Evolutionary conservation across 2,113 vertebrate species (phyloP), one percentile per base, ranked within the genome.

Genomic region (Antechinus flavipes): DNA sequence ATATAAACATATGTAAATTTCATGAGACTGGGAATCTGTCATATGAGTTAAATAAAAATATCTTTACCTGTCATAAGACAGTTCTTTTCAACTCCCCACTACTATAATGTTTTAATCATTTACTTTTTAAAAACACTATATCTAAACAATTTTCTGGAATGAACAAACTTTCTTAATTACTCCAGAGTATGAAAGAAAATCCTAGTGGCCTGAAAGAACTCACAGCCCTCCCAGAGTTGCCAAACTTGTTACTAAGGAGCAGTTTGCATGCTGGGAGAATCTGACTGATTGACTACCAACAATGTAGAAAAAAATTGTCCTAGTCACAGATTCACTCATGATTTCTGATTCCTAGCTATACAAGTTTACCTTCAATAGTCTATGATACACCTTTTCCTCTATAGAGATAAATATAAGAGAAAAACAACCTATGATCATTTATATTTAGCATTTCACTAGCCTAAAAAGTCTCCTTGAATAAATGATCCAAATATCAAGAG

Each of bases 1-100:
- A 84, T 8, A 3, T 42, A 92, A 93, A 27, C 10, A 7, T 23
- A 84, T 8, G 5, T 42, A 92, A 92, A 30, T 56, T 42, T 55
- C 10, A 26, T 27, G 49, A 89, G 92, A 53, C 54, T 92, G 89
- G 54, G 54, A 91, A 76, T 95, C 35, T 89, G 89, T 58, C 46
- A 0, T 16, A 4, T 26, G 12, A 5, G 30, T 96, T 95, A 84
- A n/a, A 35, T 49, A 90, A 90, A 89, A 89, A 58, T 68, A 93
- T 47, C 92, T 91, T 30, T 93, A 93, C 68, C 58, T 91, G 54
- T 94, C 90, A 61, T 54, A 55, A 94, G 95, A 92, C 52, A 50
- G 93, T 92, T 91, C 93, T 97, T 95, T 97, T 94, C 92, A 50
- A 68, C 56, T 89, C 94, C 93, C 91, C 61, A 54, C 84, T 93